Evolutionary conservation across 2,113 vertebrate genomes (phyloP).

Genomic region (Pantherophis guttatus): DNA sequence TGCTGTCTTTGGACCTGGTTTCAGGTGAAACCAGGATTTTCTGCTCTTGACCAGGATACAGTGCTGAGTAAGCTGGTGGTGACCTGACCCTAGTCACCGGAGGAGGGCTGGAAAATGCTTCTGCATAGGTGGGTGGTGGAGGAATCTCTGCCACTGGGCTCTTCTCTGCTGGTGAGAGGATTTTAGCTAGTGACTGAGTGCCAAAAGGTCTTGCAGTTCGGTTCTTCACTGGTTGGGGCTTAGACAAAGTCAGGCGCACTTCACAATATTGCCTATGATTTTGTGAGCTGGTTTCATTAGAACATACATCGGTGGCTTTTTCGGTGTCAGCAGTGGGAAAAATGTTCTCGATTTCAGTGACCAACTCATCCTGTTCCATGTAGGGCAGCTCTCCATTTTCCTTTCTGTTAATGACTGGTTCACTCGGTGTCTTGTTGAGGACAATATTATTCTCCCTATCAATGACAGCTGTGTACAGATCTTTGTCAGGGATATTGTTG

Average conservation of each 20-base stretch:
- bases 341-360: neutral
- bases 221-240: conserved; percentile 78
- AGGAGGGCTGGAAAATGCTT: conserved; percentile 76
- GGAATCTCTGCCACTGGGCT: conserved; percentile 63
- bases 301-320: neutral
- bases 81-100: conserved; percentile 69
- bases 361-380: rapidly evolving
- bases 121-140: conserved; percentile 77
- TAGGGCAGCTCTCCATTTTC: neutral
- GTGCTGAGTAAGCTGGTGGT: conserved; percentile 70
- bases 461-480: neutral
- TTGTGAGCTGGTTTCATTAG: neutral
- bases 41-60: conserved; percentile 71
- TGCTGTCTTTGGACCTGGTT: conserved; percentile 44
- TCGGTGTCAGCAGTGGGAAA: conserved; percentile 8
- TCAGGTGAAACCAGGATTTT: conserved; percentile 68
- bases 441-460: conserved; percentile 15
- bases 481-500: neutral
- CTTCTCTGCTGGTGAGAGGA: conserved; percentile 40
- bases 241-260: conserved; percentile 75
- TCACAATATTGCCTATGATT: conserved; percentile 66
- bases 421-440: neutral
- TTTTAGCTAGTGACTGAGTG: conserved; percentile 49
- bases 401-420: rapidly evolving
- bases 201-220: conserved; percentile 91